A percentile compares a stretch with the other conserved stretches of the same genome.
These are phyloP conservation scores for Panulirus ornatus DNA, from an alignment of 1,140 invertebrate genomes.

Conservation along the genomic window DNA sequence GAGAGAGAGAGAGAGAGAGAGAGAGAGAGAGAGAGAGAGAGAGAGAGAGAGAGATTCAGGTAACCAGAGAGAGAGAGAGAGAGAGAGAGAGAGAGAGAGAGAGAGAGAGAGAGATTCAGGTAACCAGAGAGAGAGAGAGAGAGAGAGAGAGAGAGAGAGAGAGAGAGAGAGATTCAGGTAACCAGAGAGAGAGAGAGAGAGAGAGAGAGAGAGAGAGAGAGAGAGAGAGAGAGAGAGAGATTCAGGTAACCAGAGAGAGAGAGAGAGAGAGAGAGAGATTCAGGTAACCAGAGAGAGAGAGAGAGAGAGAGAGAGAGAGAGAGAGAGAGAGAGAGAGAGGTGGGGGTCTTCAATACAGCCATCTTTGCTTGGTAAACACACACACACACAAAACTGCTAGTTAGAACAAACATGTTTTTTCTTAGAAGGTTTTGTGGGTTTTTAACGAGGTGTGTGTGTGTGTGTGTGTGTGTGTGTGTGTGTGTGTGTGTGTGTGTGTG, in stretches of 20 bases:
- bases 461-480: too few relatives aligned
- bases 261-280: background rate
- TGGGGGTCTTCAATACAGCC: too few relatives aligned
- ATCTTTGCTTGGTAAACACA: too few relatives aligned
- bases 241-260: background rate
- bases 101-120: background rate
- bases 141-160: background rate
- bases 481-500: too few relatives aligned
- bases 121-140: background rate
- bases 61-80: background rate
- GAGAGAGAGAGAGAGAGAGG: too few relatives aligned
- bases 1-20: constrained; percentile 21
- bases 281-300: too few relatives aligned
- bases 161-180: background rate
- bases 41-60: background rate
- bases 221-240: background rate
- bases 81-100: constrained; percentile 15
- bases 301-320: too few relatives aligned
- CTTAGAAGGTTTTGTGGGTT: too few relatives aligned
- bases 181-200: background rate
- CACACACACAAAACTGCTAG: too few relatives aligned
- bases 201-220: background rate
- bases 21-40: constrained; percentile 34
- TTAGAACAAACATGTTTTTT: too few relatives aligned
- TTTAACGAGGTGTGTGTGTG: too few relatives aligned